Percentiles rank a stretch among this genome's conserved stretches.
Conservation (phyloP, 53 echinoderm and acorn worm genomes). For the Echinarachnius parma region DNA sequence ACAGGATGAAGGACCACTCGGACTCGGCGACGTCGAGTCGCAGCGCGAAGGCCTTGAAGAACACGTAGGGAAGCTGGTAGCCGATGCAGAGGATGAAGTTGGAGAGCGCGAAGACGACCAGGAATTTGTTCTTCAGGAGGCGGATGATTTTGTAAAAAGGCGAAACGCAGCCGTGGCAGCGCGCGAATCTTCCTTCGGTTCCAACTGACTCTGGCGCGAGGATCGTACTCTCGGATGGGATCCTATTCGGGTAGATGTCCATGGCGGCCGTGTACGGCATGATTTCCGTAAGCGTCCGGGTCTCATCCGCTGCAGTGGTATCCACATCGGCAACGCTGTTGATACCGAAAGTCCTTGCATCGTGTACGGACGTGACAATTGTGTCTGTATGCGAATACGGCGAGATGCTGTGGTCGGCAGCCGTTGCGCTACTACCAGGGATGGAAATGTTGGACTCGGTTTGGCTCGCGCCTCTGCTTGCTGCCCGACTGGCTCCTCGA, state of each 20-base stretch:
- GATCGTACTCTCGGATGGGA: conserved; percentile 5
- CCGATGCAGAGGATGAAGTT: conserved; percentile 85
- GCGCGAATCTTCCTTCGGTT: conserved; percentile 4
- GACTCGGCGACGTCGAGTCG: conserved; percentile 59
- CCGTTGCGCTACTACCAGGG: too few relatives aligned
- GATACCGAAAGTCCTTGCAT: too few relatives aligned
- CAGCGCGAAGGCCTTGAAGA: conserved; percentile 83
- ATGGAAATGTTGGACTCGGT: background rate
- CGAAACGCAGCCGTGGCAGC: conserved; percentile 13
- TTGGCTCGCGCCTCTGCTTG: background rate
- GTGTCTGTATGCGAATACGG: too few relatives aligned
- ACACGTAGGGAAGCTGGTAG: conserved; percentile 93
- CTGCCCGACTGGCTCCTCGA: conserved; percentile 3
- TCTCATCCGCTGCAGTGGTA: background rate
- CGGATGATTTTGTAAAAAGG: conserved; percentile 35
- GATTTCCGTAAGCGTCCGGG: conserved; percentile 10
- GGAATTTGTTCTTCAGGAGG: conserved; percentile 75
- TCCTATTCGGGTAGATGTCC: conserved; percentile 30
- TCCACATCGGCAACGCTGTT: too few relatives aligned
- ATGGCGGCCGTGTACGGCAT: conserved; percentile 33
- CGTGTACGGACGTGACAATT: too few relatives aligned
- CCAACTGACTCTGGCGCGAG: conserved; percentile 6
- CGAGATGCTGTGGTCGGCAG: too few relatives aligned
- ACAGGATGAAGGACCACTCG: conserved; percentile 74
- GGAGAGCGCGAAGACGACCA: conserved; percentile 73